These are phyloP conservation scores for Oceanodroma tethys DNA, from an alignment of 2,113 vertebrate genomes.

Conservation along the genomic window DNA sequence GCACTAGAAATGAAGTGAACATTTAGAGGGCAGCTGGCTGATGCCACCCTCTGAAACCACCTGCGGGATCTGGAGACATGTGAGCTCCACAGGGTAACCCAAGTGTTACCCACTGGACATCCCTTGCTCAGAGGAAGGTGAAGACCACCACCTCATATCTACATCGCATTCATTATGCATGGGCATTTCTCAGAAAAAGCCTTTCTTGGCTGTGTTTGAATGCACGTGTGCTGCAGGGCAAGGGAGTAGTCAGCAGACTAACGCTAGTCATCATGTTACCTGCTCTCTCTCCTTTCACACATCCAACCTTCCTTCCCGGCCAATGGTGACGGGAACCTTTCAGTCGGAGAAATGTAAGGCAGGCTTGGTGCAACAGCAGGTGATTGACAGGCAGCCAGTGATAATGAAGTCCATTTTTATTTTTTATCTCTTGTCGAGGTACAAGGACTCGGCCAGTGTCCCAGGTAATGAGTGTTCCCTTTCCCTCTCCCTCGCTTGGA, in stretches of 20 bases:
- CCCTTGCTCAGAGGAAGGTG: not conserved
- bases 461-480: constrained; percentile 58
- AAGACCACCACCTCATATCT: not conserved
- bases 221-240: not conserved
- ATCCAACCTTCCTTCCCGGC: not conserved
- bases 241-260: not conserved
- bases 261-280: not conserved
- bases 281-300: not conserved
- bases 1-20: not conserved
- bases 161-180: rapidly evolving
- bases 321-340: not conserved
- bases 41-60: not conserved
- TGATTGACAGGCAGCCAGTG: constrained; percentile 26
- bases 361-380: not conserved
- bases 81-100: not conserved
- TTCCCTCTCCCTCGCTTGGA: constrained; percentile 3
- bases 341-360: not conserved
- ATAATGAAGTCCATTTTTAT: constrained; percentile 59
- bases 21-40: not conserved
- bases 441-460: constrained; percentile 63
- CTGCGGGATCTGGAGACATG: not conserved
- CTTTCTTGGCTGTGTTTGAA: not conserved
- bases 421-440: constrained; percentile 51
- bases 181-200: not conserved
- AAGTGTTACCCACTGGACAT: not conserved